These are phyloP conservation scores for Taurulus bubalis DNA, from an alignment of 2,113 vertebrate species.

Conservation along the genomic window DNA sequence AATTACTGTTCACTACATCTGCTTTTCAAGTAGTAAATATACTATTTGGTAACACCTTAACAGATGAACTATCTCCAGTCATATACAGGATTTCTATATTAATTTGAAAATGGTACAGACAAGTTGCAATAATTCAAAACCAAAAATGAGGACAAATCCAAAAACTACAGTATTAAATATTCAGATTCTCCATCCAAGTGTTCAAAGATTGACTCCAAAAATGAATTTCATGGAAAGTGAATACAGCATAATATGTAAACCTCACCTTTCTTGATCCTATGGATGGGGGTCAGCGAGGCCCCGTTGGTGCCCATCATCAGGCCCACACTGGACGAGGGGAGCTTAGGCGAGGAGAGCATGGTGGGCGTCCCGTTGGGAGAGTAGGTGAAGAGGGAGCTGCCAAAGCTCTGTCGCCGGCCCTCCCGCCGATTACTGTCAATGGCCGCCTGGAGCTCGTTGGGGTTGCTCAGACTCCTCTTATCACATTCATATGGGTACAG, in stretches of 20 bases:
- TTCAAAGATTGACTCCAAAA: neutral
- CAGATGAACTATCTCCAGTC: neutral
- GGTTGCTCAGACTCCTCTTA: constrained; percentile 93
- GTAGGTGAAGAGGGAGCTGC: constrained; percentile 93
- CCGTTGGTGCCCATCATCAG: constrained; percentile 89
- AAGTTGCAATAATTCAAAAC: neutral
- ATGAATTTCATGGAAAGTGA: neutral
- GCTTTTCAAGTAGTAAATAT: neutral
- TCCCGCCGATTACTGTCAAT: constrained; percentile 97
- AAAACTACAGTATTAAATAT: neutral
- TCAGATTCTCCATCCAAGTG: neutral
- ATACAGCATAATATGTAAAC: neutral
- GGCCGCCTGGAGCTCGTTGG: constrained; percentile 95
- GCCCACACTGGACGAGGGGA: constrained; percentile 84
- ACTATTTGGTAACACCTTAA: neutral
- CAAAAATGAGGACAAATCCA: neutral
- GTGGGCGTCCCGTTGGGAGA: constrained; percentile 90
- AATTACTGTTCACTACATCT: neutral
- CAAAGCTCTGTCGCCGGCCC: constrained; percentile 93
- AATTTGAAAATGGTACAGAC: neutral
- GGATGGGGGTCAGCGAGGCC: constrained; percentile 82
- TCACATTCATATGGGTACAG: constrained; percentile 98
- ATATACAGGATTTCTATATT: neutral
- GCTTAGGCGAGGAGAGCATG: constrained; percentile 92
- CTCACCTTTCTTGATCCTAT: constrained; percentile 97